These are phyloP conservation scores for Typhlichthys subterraneus DNA, from an alignment of 2,797 vertebrate genomes.

Conservation along the genomic window DNA sequence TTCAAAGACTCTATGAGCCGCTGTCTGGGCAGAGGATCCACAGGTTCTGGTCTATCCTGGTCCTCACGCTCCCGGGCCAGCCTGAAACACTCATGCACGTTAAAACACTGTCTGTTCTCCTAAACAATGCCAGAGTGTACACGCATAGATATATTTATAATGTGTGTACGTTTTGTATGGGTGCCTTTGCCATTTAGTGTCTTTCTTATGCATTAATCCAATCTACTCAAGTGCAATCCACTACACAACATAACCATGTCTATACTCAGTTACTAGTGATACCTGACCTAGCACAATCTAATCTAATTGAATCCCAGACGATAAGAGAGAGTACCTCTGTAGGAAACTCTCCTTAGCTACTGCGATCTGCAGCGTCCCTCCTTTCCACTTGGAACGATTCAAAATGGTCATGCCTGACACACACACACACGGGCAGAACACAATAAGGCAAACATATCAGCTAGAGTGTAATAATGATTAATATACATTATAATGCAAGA, in stretches of 20 bases:
- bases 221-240: no score
- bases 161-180: no score
- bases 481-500: no score
- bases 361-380: conserved; percentile 90
- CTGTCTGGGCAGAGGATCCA: conserved; percentile 7
- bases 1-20: conserved; percentile 75
- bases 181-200: no score
- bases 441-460: not conserved
- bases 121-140: no score
- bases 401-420: conserved; percentile 84
- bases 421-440: conserved; percentile 6
- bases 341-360: conserved; percentile 93
- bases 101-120: no score
- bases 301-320: not conserved
- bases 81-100: conserved; percentile 59
- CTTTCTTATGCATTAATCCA: no score
- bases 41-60: conserved; percentile 48
- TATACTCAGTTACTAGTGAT: no score
- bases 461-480: no score
- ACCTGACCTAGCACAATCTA: no score
- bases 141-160: no score
- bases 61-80: conserved; percentile 84
- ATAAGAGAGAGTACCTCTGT: conserved; percentile 77
- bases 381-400: conserved; percentile 96
- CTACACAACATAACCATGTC: no score